Percentiles rank a stretch among this genome's conserved stretches.
These are phyloP conservation scores for Adineta ricciae DNA, from an alignment of 2,888 invertebrate genomes.

Conservation along the genomic window DNA sequence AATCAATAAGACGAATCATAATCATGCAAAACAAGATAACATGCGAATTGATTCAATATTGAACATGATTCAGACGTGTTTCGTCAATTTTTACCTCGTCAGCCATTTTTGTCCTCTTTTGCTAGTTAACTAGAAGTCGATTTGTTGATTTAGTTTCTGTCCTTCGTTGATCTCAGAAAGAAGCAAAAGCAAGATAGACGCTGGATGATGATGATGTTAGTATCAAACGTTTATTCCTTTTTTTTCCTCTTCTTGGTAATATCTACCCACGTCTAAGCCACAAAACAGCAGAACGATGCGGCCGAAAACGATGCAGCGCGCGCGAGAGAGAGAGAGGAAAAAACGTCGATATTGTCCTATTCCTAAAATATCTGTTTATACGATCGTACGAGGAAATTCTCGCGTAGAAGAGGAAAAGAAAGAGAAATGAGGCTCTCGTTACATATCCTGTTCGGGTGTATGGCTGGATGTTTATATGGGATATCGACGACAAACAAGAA, in stretches of 20 bases:
- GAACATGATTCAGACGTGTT: not conserved
- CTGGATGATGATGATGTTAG: constrained; percentile 9
- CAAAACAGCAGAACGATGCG: not conserved
- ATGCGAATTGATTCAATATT: not conserved
- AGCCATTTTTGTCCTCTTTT: not conserved
- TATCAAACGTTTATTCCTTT: not conserved
- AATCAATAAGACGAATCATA: too few relatives aligned
- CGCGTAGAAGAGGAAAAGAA: not conserved
- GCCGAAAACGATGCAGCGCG: too few relatives aligned
- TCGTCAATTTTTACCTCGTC: not conserved
- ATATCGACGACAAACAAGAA: not conserved
- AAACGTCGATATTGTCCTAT: not conserved
- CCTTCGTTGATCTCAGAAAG: not conserved
- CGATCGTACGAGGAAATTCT: not conserved
- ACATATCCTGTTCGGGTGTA: not conserved
- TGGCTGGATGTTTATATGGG: not conserved
- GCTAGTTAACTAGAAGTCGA: not conserved
- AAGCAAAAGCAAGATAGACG: not conserved
- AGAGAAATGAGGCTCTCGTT: not conserved
- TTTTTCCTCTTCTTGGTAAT: not conserved
- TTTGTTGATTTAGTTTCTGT: not conserved
- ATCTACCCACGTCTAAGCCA: not conserved
- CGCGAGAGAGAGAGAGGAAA: not conserved
- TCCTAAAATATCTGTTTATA: constrained; percentile 9
- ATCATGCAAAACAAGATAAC: not conserved